Evolutionary conservation across 2,797 vertebrate species (phyloP), one percentile per base, ranked within the genome.

Genomic region (Acanthurus tractus): DNA sequence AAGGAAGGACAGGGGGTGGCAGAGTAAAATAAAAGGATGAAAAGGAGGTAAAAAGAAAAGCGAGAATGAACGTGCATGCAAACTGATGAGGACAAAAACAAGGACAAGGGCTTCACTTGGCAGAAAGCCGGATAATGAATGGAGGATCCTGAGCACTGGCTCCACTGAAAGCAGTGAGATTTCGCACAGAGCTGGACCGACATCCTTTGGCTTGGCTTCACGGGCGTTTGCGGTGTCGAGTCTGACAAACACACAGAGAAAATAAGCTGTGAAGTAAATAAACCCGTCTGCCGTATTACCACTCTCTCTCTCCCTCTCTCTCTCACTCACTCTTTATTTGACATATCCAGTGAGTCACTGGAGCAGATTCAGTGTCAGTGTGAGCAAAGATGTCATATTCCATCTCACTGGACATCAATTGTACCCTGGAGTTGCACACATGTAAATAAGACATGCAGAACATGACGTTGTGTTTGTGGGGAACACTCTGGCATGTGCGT

Each of bases 321-420:
- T 8, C 8, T 40, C 38, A 9, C 4, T 14, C 1, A 2, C 42
- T 44, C 42, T 13, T 44, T 14, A 14, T 12, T 15, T 53, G 65
- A 53, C 13, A 4, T 17, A n/a, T 20, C 25, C 58, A 4, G 62
- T 54, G 62, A 78, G 65, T 76, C 74, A 42, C 20, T 8, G 49
- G 64, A 59, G 68, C 25, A 61, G 70, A 83, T 76, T 83, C 45
- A 0, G 56, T 52, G 22, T 81, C 79, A 40, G 52, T 7, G 56
- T 48, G 61, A 86, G 84, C 74, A 79, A 76, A 87, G 53, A 81
- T 68, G 83, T 84, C 86, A 81, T 58, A 85, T 79, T 92, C 88
- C 80, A 83, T 89, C 83, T 88, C 78, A 7, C 63, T 44, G 85
- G 85, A 79, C 82, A 83, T 92, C 91, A 89, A 90, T 91, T 64